phyloP scores from a whole-genome alignment of 2,888 invertebrate genomes.

The Eupithecia exiguata region DNA sequence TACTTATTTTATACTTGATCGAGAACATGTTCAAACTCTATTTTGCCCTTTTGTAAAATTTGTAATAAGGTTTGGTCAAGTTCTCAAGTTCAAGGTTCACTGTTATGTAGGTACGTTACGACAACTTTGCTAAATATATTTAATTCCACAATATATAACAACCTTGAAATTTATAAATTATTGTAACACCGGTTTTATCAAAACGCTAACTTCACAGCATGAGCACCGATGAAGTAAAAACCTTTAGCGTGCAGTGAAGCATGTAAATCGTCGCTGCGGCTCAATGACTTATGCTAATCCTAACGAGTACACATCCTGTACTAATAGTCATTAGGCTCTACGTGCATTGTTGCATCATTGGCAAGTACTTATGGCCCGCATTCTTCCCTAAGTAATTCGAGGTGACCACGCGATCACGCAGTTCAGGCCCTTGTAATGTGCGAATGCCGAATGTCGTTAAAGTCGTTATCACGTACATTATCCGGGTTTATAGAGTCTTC shows the following conservation, averaged over 20 bases:
- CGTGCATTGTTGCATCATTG: slow-evolving; percentile 39
- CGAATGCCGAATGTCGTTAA: slow-evolving; percentile 8
- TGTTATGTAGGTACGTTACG: background rate
- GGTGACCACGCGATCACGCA: slow-evolving; percentile 32
- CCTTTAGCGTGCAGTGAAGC: slow-evolving; percentile 8
- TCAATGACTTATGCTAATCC: slow-evolving; percentile 36
- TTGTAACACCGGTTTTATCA: background rate
- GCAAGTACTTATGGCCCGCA: slow-evolving; percentile 23
- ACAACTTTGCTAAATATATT: background rate
- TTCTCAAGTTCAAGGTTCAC: background rate
- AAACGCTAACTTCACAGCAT: background rate
- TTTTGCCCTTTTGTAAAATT: background rate
- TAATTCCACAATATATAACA: background rate
- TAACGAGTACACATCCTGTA: slow-evolving; percentile 38
- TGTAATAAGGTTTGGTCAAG: background rate
- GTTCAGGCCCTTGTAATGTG: slow-evolving; percentile 11
- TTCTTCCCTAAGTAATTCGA: slow-evolving; percentile 31
- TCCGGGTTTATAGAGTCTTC: background rate
- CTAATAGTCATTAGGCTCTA: slow-evolving; percentile 36
- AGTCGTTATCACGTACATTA: slow-evolving; percentile 14
- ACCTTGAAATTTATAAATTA: background rate
- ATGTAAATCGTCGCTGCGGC: slow-evolving; percentile 6
- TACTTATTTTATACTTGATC: slow-evolving; percentile 16
- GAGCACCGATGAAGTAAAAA: background rate
- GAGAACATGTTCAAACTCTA: background rate